These are phyloP conservation scores for Sycobia sp. DNA, from an alignment of 1,140 invertebrate genomes.

Conservation along the genomic window DNA sequence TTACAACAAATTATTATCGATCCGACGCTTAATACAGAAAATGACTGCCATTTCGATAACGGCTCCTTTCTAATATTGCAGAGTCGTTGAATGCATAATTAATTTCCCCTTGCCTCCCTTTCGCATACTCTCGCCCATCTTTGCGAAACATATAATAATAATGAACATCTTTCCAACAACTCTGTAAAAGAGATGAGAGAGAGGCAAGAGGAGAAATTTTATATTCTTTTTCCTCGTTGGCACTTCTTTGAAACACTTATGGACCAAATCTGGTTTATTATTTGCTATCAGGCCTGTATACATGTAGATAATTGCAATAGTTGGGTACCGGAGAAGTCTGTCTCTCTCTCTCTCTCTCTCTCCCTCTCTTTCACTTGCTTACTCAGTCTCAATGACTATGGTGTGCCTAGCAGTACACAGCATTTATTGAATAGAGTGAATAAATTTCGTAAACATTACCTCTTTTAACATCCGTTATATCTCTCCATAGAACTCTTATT, in stretches of 20 bases:
- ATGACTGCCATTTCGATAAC: slow-evolving; percentile 11
- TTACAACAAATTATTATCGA: slow-evolving; percentile 33
- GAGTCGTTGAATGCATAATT: slow-evolving; percentile 14
- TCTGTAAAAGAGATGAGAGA: too few relatives aligned
- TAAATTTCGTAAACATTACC: too few relatives aligned
- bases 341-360: too few relatives aligned
- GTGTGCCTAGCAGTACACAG: too few relatives aligned
- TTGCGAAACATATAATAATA: not conserved
- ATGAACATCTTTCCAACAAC: too few relatives aligned
- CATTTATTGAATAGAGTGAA: too few relatives aligned
- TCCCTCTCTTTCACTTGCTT: too few relatives aligned
- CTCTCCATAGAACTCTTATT: too few relatives aligned
- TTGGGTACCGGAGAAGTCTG: too few relatives aligned
- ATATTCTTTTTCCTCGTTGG: not conserved
- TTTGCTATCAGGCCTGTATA: not conserved
- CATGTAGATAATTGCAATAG: slow-evolving; percentile 4
- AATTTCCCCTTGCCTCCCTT: not conserved
- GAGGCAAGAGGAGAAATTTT: not conserved
- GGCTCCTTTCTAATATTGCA: slow-evolving; percentile 10
- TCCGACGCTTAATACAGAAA: slow-evolving; percentile 19
- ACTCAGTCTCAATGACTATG: too few relatives aligned
- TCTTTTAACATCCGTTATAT: too few relatives aligned
- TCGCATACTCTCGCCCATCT: not conserved
- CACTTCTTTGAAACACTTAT: not conserved
- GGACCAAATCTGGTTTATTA: slow-evolving; percentile 13